phyloP scores from a whole-genome alignment of 2,888 invertebrate genomes.

The Exocentrus adspersus region DNA sequence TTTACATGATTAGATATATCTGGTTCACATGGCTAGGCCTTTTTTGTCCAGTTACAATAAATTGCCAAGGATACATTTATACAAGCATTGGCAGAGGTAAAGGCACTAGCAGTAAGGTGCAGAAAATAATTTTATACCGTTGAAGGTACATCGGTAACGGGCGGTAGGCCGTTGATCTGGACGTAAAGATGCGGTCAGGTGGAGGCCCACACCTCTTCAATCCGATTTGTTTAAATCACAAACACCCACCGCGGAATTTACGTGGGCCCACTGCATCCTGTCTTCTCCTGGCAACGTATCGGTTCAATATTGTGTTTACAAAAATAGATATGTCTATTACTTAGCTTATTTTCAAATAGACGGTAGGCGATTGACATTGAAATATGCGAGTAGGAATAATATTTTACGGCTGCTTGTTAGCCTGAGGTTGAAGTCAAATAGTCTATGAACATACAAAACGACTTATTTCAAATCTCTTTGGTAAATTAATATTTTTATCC shows the following conservation, averaged over 20 bases:
- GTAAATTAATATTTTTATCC: no score
- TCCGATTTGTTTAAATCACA: conserved; percentile 52
- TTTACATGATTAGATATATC: no score
- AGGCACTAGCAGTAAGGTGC: background rate
- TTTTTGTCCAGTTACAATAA: no score
- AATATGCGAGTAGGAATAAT: no score
- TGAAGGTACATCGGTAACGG: conserved; percentile 21
- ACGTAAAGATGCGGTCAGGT: conserved; percentile 33
- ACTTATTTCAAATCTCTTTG: no score
- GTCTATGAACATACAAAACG: no score
- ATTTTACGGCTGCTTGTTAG: no score
- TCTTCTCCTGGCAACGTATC: conserved; percentile 15
- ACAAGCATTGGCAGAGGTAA: background rate
- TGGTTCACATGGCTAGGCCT: no score
- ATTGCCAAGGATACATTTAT: no score
- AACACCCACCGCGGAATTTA: conserved; percentile 52
- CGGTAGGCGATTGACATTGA: no score
- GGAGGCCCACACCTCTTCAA: conserved; percentile 45
- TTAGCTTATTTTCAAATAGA: background rate
- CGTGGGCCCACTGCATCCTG: conserved; percentile 46
- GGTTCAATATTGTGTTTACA: background rate
- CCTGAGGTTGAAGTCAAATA: no score
- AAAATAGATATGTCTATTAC: background rate
- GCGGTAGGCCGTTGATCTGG: conserved; percentile 29
- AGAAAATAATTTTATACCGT: conserved; percentile 3